These are phyloP conservation scores for Bovichtus diacanthus DNA, from an alignment of 2,797 vertebrate genomes.

Conservation along the genomic window DNA sequence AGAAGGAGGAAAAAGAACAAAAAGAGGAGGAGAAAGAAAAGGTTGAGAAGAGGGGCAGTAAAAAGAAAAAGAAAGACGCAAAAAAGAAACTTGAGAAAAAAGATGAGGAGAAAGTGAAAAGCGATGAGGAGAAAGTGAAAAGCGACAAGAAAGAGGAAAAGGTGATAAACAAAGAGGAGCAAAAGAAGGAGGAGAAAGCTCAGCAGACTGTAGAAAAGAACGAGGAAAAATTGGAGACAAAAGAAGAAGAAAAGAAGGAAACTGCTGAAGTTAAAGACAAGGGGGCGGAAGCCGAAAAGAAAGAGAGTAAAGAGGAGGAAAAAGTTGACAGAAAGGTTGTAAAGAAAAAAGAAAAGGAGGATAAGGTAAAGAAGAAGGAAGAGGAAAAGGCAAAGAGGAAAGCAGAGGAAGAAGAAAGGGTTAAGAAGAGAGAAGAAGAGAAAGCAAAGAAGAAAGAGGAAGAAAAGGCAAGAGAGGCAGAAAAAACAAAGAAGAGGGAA, in stretches of 20 bases:
- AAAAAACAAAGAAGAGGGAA: slow-evolving; percentile 62
- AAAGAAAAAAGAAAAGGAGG: slow-evolving; percentile 71
- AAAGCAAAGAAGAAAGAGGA: slow-evolving; percentile 63
- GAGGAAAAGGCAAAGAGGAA: slow-evolving; percentile 67
- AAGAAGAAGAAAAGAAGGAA: slow-evolving; percentile 59
- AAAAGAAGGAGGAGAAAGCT: slow-evolving; percentile 43
- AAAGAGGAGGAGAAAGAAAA: slow-evolving; percentile 67
- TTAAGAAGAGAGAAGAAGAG: slow-evolving; percentile 64
- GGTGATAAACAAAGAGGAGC: slow-evolving; percentile 30
- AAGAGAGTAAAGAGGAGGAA: slow-evolving; percentile 65
- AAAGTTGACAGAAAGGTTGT: slow-evolving; percentile 62
- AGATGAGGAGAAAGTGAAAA: slow-evolving; percentile 47
- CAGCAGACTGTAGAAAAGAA: slow-evolving; percentile 45
- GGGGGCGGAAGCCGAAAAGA: slow-evolving; percentile 51
- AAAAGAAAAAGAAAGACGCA: slow-evolving; percentile 73
- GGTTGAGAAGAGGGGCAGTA: slow-evolving; percentile 67
- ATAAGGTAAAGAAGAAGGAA: slow-evolving; percentile 65
- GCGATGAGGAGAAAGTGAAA: slow-evolving; percentile 24
- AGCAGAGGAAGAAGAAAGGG: slow-evolving; percentile 58
- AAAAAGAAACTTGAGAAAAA: slow-evolving; percentile 70
- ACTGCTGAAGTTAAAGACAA: slow-evolving; percentile 63
- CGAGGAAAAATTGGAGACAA: slow-evolving; percentile 47
- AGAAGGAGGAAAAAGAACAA: slow-evolving; percentile 60
- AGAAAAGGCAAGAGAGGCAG: slow-evolving; percentile 50
- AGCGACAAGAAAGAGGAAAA: slow-evolving; percentile 48